phyloP scores from a whole-genome alignment of 2,888 invertebrate species.

The Dasypolia templi region DNA sequence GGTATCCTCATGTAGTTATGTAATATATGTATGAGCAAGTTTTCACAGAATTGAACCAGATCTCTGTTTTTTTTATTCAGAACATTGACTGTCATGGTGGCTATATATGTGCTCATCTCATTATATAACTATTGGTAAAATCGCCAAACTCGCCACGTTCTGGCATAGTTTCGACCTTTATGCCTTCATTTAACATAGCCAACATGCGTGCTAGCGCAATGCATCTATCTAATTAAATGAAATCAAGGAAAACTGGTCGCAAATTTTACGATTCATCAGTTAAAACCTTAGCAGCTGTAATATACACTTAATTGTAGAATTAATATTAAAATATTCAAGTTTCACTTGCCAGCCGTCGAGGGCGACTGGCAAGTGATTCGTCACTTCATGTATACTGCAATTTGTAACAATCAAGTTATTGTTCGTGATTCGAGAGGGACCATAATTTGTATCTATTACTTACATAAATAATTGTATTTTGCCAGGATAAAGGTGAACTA shows the following conservation, averaged over 20 bases:
- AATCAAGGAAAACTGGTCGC: slow-evolving; percentile 51
- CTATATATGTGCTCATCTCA: background rate
- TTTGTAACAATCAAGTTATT: slow-evolving; percentile 21
- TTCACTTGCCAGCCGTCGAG: slow-evolving; percentile 4
- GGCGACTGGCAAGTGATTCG: slow-evolving; percentile 27
- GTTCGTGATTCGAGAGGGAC: slow-evolving; percentile 2
- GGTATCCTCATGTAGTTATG: slow-evolving; percentile 17
- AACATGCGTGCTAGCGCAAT: slow-evolving; percentile 32
- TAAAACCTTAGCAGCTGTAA: slow-evolving; percentile 29
- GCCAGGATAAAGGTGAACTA: background rate
- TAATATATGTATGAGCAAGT: slow-evolving; percentile 26
- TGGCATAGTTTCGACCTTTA: slow-evolving; percentile 37
- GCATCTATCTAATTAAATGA: slow-evolving; percentile 48
- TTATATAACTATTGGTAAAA: slow-evolving; percentile 25
- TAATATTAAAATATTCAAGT: slow-evolving; percentile 28
- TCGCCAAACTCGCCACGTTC: slow-evolving; percentile 11
- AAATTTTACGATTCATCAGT: slow-evolving; percentile 24
- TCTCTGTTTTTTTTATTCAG: slow-evolving; percentile 5
- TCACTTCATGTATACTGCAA: slow-evolving; percentile 16
- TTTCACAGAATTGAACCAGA: slow-evolving; percentile 33
- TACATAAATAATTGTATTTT: slow-evolving; percentile 11
- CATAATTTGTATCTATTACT: slow-evolving; percentile 6
- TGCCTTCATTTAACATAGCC: slow-evolving; percentile 32
- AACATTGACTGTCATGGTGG: background rate
- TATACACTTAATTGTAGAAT: slow-evolving; percentile 22